Evolutionary conservation across 2,797 vertebrate species (phyloP), one percentile per base, ranked within the genome.

Genomic region (Microctenopoma steveboyesi): DNA sequence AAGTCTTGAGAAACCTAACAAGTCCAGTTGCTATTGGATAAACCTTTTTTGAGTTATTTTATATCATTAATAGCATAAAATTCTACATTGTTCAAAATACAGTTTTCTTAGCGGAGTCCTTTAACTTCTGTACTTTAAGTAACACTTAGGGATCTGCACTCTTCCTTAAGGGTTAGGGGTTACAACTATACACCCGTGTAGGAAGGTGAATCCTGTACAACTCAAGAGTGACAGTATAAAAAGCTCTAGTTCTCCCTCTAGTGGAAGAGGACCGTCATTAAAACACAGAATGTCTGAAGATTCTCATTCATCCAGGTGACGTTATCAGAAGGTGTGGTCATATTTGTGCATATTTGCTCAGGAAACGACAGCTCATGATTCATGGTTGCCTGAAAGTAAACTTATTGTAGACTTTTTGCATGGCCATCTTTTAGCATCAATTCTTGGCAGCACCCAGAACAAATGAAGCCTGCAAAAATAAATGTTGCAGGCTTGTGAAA

Each of bases 171-270:
- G 7, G 33, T 8, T 35, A 35, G 33, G 33, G 33, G 30, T 33
- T 35, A 8, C 9, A 35, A 35, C 2, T 8, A 35, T 35, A 35
- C 7, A 35, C 33, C 33, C 7, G 7, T 35, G n/a, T 22, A 65
- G 18, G 7, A 13, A 3, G 16, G 12, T 58, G 55, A 52, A 50
- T 33, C 9, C 13, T 40, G 37, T 4, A 5, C 39, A 18, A 35
- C 13, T 22, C 22, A 22, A 4, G 6, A 45, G 35, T 8, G 1
- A 11, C 53, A 7, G 43, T 40, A 22, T 5, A 5, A 2, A 55
- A 43, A 77, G 69, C 68, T 78, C 63, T 70, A n/a, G 39, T 51
- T 4, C 48, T 53, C 87, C 68, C 79, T 82, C 88, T 88, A 53
- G 76, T 74, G 87, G 79, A 18, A 2, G 9, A 52, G 18, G 14